Conservation (phyloP, 53 echinoderm and acorn worm genomes). For the Echinometra lucunter region DNA sequence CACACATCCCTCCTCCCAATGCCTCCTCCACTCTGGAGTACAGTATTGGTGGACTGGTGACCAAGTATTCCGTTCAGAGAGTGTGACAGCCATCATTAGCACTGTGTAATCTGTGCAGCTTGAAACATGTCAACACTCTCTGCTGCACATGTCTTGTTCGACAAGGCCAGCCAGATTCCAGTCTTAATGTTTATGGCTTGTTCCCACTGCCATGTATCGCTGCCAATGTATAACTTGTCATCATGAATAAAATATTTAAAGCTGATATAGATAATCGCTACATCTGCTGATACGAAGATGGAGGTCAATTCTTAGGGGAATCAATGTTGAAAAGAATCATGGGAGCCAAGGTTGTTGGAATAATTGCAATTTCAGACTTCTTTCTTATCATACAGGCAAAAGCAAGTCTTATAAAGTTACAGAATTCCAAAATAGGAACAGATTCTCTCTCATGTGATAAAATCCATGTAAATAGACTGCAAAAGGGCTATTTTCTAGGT, state of each 20-base stretch:
- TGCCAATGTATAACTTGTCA: neutral
- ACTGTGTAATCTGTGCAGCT: slow-evolving; percentile 48
- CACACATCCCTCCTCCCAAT: neutral
- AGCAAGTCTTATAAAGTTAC: neutral
- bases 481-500: neutral
- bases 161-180: slow-evolving; percentile 39
- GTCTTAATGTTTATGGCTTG: slow-evolving; percentile 12
- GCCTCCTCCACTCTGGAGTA: neutral
- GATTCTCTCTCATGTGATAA: neutral
- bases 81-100: slow-evolving; percentile 62
- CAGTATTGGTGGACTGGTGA: slow-evolving; percentile 24
- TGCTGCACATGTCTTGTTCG: slow-evolving; percentile 1
- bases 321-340: neutral
- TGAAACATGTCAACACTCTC: slow-evolving; percentile 32
- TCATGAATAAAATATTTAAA: neutral
- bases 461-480: neutral
- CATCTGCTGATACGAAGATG: neutral
- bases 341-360: neutral
- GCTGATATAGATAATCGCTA: neutral
- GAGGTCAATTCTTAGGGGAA: neutral
- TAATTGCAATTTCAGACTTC: neutral
- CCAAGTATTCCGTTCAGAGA: neutral
- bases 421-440: neutral
- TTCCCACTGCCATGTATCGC: slow-evolving; percentile 33
- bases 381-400: neutral